Base-by-base conservation (phyloP, 2,113 vertebrate genomes). In the Dasyurus viverrinus region DNA sequence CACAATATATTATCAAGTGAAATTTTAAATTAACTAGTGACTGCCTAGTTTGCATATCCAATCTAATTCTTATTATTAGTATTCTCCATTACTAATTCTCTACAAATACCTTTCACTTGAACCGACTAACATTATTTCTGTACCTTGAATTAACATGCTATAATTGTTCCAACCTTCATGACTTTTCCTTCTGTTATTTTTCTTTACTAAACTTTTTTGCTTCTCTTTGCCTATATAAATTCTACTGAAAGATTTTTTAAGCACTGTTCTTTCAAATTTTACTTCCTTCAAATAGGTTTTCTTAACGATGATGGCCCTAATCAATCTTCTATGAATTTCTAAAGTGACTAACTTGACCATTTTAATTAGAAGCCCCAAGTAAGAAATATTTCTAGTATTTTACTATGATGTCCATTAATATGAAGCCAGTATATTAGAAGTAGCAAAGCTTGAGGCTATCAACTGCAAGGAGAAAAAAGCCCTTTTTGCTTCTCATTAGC, bases 401-500 rank as follows among this genome's bases (percentile, higher is more conserved):
- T 68, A 36, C 26, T 53, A 93, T 23, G 8, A 9, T 90, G 2
- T 27, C 8, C 91, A 26, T 46, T 92, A 91, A 93, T 27, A 47
- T n/a, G n/a, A 0, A 53, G 53, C 11, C 50, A 92, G 93, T 53
- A 50, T 0, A 76, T 76, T n/a, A 76, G 6, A 94, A 36, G 30
- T 0, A 0, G 92, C 26, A 92, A 84, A 9, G 90, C 16, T 55
- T 27, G 54, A 95, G 89, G 47, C 2, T 94, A 7, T 47, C 89
- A 91, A 23, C 53, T 90, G 90, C 19, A 42, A 7, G 57, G 68
- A 3, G 52, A 92, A 94, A 89, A 1, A 30, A 93, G 9, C 90
- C 47, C 54, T 89, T 89, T 94, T 94, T 92, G 26, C 54, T 92
- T 14, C 23, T 95, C 89, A 89, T 50, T 94, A 93, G 90, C 47